Conservation (phyloP, 2,797 vertebrate genomes). For the Sebastes taczanowskii region DNA sequence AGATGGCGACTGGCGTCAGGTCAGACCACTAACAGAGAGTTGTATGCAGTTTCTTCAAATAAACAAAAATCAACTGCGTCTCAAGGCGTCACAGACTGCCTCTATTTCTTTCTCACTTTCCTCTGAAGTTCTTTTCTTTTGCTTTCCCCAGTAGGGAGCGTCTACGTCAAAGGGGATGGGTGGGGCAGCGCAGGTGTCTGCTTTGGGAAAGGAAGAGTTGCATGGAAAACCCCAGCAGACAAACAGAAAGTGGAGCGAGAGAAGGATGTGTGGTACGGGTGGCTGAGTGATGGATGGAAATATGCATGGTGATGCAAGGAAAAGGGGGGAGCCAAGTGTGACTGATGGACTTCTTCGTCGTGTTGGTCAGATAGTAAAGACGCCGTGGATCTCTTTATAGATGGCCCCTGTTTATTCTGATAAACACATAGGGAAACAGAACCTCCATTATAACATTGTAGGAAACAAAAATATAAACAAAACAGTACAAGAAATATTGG, state of each 20-base stretch:
- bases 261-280: slow-evolving; percentile 5
- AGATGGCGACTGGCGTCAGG: slow-evolving; percentile 34
- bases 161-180: slow-evolving; percentile 33
- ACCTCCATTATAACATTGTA: no score
- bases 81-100: slow-evolving; percentile 21
- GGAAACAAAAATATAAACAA: no score
- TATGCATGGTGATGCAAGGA: not conserved
- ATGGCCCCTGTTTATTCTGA: no score
- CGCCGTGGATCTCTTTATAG: no score
- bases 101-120: slow-evolving; percentile 14
- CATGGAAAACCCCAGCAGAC: slow-evolving; percentile 57
- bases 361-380: no score
- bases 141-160: not conserved
- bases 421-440: no score
- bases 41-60: slow-evolving; percentile 58
- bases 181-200: slow-evolving; percentile 44
- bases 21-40: slow-evolving; percentile 57
- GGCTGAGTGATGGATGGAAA: slow-evolving; percentile 42
- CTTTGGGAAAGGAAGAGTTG: slow-evolving; percentile 23
- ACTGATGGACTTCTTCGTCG: no score
- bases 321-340: not conserved
- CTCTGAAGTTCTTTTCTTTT: slow-evolving; percentile 12
- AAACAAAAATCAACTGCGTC: slow-evolving; percentile 55
- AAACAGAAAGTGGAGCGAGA: slow-evolving; percentile 19
- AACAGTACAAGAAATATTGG: no score